Percentiles rank a stretch among this genome's conserved stretches.
Conservation (phyloP, 2,113 vertebrate genomes). For the Gymnorhina tibicen region DNA sequence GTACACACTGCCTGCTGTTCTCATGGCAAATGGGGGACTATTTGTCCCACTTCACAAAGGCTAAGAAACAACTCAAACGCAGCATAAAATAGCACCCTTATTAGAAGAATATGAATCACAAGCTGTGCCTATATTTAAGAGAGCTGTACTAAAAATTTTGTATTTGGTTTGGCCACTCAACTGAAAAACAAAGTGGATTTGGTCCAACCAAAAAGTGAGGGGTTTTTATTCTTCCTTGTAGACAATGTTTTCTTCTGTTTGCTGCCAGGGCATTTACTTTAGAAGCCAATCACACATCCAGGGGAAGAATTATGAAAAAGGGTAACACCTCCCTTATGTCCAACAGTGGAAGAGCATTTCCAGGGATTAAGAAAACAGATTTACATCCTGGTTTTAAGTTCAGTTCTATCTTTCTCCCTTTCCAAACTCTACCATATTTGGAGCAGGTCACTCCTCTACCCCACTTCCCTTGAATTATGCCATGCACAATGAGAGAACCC, state of each 20-base stretch:
- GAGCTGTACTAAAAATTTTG: neutral
- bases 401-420: neutral
- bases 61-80: neutral
- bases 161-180: slow-evolving; percentile 16
- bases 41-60: slow-evolving; percentile 27
- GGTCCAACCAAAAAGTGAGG: slow-evolving; percentile 3
- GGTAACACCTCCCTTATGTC: neutral
- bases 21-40: neutral
- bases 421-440: neutral
- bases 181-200: slow-evolving; percentile 25
- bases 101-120: slow-evolving; percentile 5
- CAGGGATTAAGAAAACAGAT: neutral
- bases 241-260: neutral
- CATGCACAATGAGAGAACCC: neutral
- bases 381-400: neutral
- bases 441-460: neutral
- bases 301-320: neutral
- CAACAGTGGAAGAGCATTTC: neutral
- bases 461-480: neutral
- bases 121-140: slow-evolving; percentile 4
- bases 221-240: neutral
- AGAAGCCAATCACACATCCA: neutral
- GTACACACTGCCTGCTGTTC: neutral
- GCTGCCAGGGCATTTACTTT: slow-evolving; percentile 3
- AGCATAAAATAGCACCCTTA: neutral